phyloP scores from a whole-genome alignment of 1,140 invertebrate species.

The Drosophila paulistorum region DNA sequence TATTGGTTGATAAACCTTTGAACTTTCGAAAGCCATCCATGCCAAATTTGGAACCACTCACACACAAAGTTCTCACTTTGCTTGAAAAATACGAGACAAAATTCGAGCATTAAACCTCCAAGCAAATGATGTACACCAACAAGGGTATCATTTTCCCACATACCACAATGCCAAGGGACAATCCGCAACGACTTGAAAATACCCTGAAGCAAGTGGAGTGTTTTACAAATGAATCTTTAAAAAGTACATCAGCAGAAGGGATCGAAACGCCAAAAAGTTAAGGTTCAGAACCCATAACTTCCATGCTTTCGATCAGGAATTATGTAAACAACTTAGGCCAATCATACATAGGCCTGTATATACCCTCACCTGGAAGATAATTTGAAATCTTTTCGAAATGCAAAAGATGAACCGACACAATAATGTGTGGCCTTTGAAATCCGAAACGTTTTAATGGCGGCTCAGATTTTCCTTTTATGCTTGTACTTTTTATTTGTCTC shows the following conservation, averaged over 20 bases:
- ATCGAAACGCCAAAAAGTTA: no score
- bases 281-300: no score
- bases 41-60: conserved; percentile 5
- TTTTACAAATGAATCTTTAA: no score
- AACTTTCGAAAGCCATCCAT: conserved; percentile 24
- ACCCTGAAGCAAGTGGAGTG: background rate
- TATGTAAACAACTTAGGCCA: no score
- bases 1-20: conserved; percentile 34
- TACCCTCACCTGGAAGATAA: conserved; percentile 19
- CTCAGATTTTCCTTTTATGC: conserved; percentile 16
- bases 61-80: background rate
- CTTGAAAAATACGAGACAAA: conserved; percentile 21
- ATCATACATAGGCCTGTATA: background rate
- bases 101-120: conserved; percentile 28
- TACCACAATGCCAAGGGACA: background rate
- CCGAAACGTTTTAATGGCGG: conserved; percentile 53
- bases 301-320: no score
- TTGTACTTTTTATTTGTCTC: conserved; percentile 8
- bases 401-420: conserved; percentile 48
- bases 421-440: conserved; percentile 66
- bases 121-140: background rate
- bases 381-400: conserved; percentile 58
- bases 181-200: background rate
- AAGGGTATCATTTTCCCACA: conserved; percentile 51
- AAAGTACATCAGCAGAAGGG: no score